Percentiles rank a stretch among this genome's conserved stretches.
phyloP scores from a whole-genome alignment of 2,888 invertebrate genomes.

The Conchocele bisecta region DNA sequence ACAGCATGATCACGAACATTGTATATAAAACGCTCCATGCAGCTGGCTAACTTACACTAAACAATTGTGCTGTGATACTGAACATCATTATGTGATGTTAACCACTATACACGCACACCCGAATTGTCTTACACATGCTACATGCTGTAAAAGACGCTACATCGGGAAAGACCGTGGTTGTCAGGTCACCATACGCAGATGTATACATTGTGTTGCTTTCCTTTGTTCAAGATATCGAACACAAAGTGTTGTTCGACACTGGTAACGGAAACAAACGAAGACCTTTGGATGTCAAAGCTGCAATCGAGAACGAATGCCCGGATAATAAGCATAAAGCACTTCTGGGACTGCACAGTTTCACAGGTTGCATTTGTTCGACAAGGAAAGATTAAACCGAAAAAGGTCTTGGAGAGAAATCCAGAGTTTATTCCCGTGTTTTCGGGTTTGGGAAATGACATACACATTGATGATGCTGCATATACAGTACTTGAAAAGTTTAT shows the following conservation, averaged over 20 bases:
- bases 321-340: too few species aligned
- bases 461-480: not conserved
- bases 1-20: too few species aligned
- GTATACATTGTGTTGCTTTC: conserved; percentile 24
- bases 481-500: conserved; percentile 1
- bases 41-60: too few species aligned
- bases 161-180: conserved; percentile 10
- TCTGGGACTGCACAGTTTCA: conserved; percentile 2
- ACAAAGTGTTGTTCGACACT: conserved; percentile 17
- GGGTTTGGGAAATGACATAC: not conserved
- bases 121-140: conserved; percentile 23
- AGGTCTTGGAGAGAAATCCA: not conserved
- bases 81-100: too few species aligned
- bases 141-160: not conserved
- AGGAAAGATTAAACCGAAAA: not conserved
- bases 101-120: too few species aligned
- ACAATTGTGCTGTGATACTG: too few species aligned
- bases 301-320: not conserved
- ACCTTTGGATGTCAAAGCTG: conserved; percentile 4
- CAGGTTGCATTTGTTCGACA: conserved; percentile 3
- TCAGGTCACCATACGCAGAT: conserved; percentile 48
- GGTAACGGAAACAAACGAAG: conserved; percentile 7
- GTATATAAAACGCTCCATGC: too few species aligned
- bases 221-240: not conserved
- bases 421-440: not conserved